phyloP scores from a whole-genome alignment of 2,113 vertebrate genomes.

The Mugil cephalus region DNA sequence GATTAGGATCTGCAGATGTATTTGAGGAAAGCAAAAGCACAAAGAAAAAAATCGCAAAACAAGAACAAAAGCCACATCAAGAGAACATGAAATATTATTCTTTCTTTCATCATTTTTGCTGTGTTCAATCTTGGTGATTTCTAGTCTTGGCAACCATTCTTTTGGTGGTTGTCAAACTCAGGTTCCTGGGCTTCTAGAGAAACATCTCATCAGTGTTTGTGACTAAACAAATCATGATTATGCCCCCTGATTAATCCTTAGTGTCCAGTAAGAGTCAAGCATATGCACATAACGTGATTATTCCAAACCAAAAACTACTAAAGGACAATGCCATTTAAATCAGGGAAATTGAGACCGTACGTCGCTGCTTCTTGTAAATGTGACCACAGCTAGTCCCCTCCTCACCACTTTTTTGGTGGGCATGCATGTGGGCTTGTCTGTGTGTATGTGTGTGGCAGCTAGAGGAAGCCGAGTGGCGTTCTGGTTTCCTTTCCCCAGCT shows the following conservation, averaged over 20 bases:
- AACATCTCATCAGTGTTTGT: neutral
- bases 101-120: no score
- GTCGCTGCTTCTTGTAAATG: constrained; percentile 52
- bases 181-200: no score
- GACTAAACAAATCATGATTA: neutral
- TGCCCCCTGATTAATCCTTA: neutral
- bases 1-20: no score
- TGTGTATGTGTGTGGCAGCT: constrained; percentile 33
- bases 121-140: no score
- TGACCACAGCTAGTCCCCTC: constrained; percentile 37
- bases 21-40: no score
- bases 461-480: constrained; percentile 64
- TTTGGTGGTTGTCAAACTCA: constrained; percentile 8
- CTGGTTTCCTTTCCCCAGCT: constrained; percentile 62
- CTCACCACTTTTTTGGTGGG: constrained; percentile 53
- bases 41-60: no score
- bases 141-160: neutral
- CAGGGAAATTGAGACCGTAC: constrained; percentile 25
- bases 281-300: neutral
- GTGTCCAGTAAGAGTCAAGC: neutral
- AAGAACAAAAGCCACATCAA: no score
- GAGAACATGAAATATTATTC: no score
- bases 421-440: constrained; percentile 5
- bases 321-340: constrained; percentile 45
- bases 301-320: constrained; percentile 4